phyloP scores from a whole-genome alignment of 2,888 invertebrate genomes.

The Standfussiana lucernea region DNA sequence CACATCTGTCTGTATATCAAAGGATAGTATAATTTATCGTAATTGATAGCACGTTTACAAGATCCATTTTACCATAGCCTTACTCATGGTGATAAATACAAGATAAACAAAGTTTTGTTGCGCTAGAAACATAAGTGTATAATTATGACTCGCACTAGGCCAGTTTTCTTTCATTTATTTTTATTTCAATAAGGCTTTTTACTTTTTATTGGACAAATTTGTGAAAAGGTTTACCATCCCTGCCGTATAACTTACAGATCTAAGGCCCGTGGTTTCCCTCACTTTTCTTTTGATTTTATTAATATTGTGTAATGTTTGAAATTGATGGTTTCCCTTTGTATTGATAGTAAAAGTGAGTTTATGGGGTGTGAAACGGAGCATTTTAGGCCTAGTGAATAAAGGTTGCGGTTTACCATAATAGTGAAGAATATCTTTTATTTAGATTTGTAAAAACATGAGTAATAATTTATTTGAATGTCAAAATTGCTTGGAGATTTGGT shows the following conservation, averaged over 20 bases:
- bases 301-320: constrained; percentile 43
- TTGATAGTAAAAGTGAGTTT: constrained; percentile 46
- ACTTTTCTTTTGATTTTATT: constrained; percentile 63
- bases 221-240: constrained; percentile 17
- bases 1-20: not conserved
- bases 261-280: constrained; percentile 54
- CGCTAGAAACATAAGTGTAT: not conserved
- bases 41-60: not conserved
- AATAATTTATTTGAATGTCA: not conserved
- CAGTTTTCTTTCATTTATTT: not conserved
- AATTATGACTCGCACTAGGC: not conserved
- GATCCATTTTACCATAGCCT: not conserved
- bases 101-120: not conserved
- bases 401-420: constrained; percentile 21
- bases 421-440: not conserved
- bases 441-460: too few relatives aligned
- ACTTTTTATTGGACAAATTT: not conserved
- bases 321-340: constrained; percentile 46
- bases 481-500: not conserved
- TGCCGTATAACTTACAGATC: constrained; percentile 29
- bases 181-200: not conserved
- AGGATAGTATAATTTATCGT: not conserved
- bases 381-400: not conserved
- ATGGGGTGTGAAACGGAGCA: constrained; percentile 32
- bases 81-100: not conserved